A percentile compares a stretch with the other conserved stretches of the same genome.
Conservation (phyloP, 2,888 invertebrate species). For the Limnephilus marmoratus region DNA sequence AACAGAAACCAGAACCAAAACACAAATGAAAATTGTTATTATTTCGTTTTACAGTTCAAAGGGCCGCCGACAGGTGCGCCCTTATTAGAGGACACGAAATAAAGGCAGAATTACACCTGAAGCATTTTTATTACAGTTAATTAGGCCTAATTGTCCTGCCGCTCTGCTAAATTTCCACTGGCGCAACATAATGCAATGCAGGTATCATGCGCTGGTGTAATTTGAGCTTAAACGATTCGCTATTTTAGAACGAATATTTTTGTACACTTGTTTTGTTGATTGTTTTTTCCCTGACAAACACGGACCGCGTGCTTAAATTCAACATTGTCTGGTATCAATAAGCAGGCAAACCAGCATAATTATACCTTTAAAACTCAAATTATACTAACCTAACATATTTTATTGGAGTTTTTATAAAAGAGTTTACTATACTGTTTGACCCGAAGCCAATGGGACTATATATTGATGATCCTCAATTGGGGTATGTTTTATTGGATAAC, state of each 20-base stretch:
- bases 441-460: no score
- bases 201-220: not conserved
- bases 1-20: not conserved
- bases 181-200: not conserved
- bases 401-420: no score
- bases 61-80: not conserved
- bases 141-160: not conserved
- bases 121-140: not conserved
- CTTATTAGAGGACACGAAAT: not conserved
- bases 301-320: not conserved
- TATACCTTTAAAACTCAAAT: no score
- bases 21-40: not conserved
- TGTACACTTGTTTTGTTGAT: not conserved
- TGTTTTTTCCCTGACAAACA: no score
- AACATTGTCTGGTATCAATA: not conserved
- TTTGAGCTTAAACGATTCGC: not conserved
- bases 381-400: no score
- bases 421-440: no score
- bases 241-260: not conserved
- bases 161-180: not conserved
- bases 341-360: not conserved
- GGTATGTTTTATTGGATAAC: no score
- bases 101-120: not conserved
- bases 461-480: no score
- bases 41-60: not conserved